Conservation (phyloP, 2,888 invertebrate species). For the Pyralis farinalis region DNA sequence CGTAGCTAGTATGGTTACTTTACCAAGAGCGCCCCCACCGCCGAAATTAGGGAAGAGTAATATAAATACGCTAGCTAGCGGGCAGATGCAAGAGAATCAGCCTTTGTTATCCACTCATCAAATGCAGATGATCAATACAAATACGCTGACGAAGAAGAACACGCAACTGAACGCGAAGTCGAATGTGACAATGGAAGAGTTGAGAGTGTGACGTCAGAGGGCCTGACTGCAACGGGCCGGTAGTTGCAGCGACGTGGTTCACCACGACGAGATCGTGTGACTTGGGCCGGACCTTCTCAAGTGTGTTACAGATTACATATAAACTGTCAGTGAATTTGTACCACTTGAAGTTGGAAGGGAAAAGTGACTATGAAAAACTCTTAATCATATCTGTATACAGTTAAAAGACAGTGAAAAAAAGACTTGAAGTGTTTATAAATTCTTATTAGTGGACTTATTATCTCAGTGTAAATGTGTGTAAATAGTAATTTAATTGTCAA, state of each 20-base stretch:
- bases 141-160: conserved; percentile 89
- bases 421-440: conserved; percentile 16
- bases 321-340: conserved; percentile 24
- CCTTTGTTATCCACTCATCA: conserved; percentile 87
- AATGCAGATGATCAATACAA: conserved; percentile 89
- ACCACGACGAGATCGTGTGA: conserved; percentile 78
- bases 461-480: conserved; percentile 15
- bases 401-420: conserved; percentile 16
- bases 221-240: conserved; percentile 79
- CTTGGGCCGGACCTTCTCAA: conserved; percentile 78
- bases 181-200: conserved; percentile 87
- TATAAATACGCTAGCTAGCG: conserved; percentile 80
- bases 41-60: conserved; percentile 85
- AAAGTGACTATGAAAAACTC: conserved; percentile 16
- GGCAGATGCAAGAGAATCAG: conserved; percentile 84
- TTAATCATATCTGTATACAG: conserved; percentile 25
- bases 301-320: conserved; percentile 70
- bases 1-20: conserved; percentile 74
- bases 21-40: conserved; percentile 88
- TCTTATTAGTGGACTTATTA: conserved; percentile 27
- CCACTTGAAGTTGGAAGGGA: conserved; percentile 21
- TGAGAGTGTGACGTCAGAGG: conserved; percentile 90
- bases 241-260: conserved; percentile 75
- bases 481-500: conserved; percentile 39
- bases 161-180: conserved; percentile 83